Evolutionary conservation across 2,888 invertebrate genomes (phyloP).

Genomic region (Serripes groenlandicus): DNA sequence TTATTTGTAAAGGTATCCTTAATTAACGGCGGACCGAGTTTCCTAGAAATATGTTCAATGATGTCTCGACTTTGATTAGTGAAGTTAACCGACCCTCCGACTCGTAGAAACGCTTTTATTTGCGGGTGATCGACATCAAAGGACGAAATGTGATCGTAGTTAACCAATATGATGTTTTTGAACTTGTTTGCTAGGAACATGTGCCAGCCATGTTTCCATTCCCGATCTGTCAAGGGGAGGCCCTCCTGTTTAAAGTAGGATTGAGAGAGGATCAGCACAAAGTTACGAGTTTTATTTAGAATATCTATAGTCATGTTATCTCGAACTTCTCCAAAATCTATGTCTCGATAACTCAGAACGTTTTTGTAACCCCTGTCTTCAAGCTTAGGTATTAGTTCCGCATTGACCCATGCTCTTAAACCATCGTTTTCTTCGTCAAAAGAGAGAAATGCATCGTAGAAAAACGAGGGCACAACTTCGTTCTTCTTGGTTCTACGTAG

Average conservation of each 20-base stretch:
- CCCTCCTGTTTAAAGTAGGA: conserved; percentile 25
- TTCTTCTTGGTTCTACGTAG: not conserved
- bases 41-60: conserved; percentile 15
- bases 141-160: conserved; percentile 41
- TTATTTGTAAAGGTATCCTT: no score
- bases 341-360: conserved; percentile 31
- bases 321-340: conserved; percentile 26
- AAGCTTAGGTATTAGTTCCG: conserved; percentile 20
- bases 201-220: conserved; percentile 50
- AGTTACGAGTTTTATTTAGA: conserved; percentile 27
- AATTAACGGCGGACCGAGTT: conserved; percentile 46
- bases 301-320: conserved; percentile 21
- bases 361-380: conserved; percentile 25
- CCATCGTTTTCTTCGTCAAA: conserved; percentile 39
- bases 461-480: not conserved
- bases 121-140: conserved; percentile 31
- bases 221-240: conserved; percentile 31
- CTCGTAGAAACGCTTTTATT: conserved; percentile 37
- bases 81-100: conserved; percentile 39
- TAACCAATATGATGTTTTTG: conserved; percentile 42
- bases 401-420: conserved; percentile 27
- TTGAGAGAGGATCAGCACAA: conserved; percentile 35
- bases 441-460: conserved; percentile 46
- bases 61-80: conserved; percentile 31
- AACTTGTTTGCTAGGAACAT: conserved; percentile 16